Conservation (phyloP, 2,888 invertebrate genomes). For the Cremastinae sp. region DNA sequence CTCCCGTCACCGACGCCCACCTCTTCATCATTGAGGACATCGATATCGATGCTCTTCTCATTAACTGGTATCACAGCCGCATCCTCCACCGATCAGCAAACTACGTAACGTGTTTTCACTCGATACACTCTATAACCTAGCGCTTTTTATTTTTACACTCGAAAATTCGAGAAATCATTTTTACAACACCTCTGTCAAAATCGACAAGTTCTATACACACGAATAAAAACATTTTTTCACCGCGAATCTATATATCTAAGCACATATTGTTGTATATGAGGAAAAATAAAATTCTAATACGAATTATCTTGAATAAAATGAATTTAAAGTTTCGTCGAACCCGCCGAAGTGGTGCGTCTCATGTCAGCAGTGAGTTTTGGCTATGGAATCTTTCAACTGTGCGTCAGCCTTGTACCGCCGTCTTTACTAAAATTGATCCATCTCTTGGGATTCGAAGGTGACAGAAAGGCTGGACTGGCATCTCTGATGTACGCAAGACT, state of each 20-base stretch:
- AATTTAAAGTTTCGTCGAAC: constrained; percentile 78
- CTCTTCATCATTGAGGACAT: constrained; percentile 73
- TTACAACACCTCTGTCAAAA: no score
- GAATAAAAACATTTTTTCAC: no score
- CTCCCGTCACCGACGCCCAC: constrained; percentile 70
- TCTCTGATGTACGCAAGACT: constrained; percentile 84
- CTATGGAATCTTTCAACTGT: constrained; percentile 86
- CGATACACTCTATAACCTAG: neutral
- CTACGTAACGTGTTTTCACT: constrained; percentile 68
- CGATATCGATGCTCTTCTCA: constrained; percentile 77
- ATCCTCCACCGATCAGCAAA: constrained; percentile 69
- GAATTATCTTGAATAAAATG: neutral
- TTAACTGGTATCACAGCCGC: constrained; percentile 72
- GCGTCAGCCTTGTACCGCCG: constrained; percentile 85
- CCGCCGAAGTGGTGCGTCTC: constrained; percentile 82
- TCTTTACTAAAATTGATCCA: constrained; percentile 83
- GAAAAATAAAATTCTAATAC: no score
- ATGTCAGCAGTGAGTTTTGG: constrained; percentile 87
- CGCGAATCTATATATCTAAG: no score
- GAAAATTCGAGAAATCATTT: neutral
- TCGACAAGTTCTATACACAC: no score
- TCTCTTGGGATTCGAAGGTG: constrained; percentile 86
- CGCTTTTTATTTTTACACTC: neutral
- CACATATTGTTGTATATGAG: no score
- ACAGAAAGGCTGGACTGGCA: constrained; percentile 82